Percentiles rank a stretch among this genome's conserved stretches.
Evolutionary conservation across 92 coral and sea anemone genomes (phyloP).

Genomic region (Epizoanthus fatuus): DNA sequence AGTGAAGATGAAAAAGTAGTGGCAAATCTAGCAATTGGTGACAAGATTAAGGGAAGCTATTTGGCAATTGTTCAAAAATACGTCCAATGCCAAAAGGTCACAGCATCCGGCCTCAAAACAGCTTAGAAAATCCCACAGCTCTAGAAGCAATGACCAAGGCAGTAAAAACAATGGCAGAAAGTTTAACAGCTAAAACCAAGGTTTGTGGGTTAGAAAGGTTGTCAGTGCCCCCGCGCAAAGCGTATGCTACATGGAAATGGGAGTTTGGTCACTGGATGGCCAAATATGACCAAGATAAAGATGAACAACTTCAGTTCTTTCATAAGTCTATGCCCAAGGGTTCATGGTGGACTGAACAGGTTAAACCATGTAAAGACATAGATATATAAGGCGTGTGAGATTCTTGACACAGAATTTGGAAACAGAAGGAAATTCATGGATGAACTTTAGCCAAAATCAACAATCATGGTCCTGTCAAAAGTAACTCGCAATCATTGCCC

Average conservation of each 20-base stretch:
- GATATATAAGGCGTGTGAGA: conserved; percentile 57
- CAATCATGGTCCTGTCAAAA: conserved; percentile 25
- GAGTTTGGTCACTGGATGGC: conserved; percentile 71
- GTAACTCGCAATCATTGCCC: conserved; percentile 45
- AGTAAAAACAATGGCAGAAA: conserved; percentile 46
- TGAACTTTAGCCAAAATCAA: conserved; percentile 11
- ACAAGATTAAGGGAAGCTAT: conserved; percentile 14
- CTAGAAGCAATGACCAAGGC: conserved; percentile 32
- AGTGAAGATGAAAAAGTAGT: conserved; percentile 34
- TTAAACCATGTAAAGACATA: conserved; percentile 60
- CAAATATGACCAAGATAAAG: conserved; percentile 28
- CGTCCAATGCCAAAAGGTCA: neutral
- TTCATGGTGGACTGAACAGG: conserved; percentile 67
- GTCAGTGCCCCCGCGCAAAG: conserved; percentile 51
- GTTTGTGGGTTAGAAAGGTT: conserved; percentile 33
- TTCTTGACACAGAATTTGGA: conserved; percentile 72
- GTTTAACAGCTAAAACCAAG: conserved; percentile 23
- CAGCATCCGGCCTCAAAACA: no score
- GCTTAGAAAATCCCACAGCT: neutral
- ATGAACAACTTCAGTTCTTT: conserved; percentile 57
- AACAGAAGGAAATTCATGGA: conserved; percentile 68
- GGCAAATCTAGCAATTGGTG: conserved; percentile 25
- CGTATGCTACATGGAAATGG: conserved; percentile 67
- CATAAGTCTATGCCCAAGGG: conserved; percentile 65
- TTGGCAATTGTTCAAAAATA: conserved; percentile 8